A percentile compares a stretch with the other conserved stretches of the same genome.
phyloP scores from a whole-genome alignment of 2,797 vertebrate species.

The Philypnodon macrostomus region DNA sequence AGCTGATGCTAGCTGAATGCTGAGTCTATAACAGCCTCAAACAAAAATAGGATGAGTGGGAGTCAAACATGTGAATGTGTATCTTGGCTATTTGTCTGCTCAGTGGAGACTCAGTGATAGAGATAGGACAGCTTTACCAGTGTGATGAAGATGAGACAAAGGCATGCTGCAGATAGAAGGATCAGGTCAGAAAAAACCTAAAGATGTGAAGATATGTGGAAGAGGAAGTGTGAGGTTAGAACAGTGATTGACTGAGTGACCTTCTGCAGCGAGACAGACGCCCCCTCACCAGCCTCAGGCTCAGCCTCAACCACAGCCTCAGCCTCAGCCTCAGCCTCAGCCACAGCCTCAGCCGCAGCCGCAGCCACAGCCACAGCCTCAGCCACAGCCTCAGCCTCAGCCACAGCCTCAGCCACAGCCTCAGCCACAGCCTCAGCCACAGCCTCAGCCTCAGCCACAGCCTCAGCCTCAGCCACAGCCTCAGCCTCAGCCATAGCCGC shows the following conservation, averaged over 20 bases:
- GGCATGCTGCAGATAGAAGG: constrained; percentile 17
- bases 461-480: background rate
- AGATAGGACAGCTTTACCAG: constrained; percentile 1
- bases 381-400: background rate
- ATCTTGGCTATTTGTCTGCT: background rate
- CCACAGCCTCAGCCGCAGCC: background rate
- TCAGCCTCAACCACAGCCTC: constrained; percentile 8
- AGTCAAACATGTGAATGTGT: background rate
- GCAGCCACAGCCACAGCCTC: background rate
- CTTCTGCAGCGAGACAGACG: constrained; percentile 18
- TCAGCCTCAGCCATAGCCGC: background rate
- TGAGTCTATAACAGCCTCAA: background rate
- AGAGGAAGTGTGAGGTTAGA: constrained; percentile 20
- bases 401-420: background rate
- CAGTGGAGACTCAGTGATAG: background rate
- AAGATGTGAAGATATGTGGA: constrained; percentile 6
- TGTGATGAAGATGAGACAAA: constrained; percentile 1
- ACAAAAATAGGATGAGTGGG: constrained; percentile 1
- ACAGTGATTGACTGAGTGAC: constrained; percentile 43
- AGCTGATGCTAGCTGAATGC: constrained; percentile 2
- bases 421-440: background rate
- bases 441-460: background rate
- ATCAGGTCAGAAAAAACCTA: constrained; percentile 1
- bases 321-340: constrained; percentile 33
- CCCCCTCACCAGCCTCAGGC: constrained; percentile 29